Conservation (phyloP, 2,797 vertebrate species). For the Spinus olivaceus region DNA sequence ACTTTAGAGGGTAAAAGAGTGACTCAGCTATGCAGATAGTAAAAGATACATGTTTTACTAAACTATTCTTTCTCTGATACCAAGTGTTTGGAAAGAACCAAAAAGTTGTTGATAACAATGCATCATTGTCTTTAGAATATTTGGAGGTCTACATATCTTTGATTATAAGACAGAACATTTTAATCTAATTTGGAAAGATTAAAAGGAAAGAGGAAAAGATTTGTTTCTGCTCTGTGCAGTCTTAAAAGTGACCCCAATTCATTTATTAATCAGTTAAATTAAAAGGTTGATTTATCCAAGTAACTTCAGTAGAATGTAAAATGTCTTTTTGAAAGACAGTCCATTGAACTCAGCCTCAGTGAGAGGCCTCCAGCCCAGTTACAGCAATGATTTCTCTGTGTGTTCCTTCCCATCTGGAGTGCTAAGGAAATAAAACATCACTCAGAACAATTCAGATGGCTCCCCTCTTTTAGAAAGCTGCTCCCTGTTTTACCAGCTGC, state of each 20-base stretch:
- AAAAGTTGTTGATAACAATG: not conserved
- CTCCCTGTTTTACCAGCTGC: not conserved
- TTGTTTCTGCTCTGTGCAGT: not conserved
- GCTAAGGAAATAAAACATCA: not conserved
- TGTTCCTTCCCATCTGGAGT: not conserved
- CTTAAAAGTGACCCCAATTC: not conserved
- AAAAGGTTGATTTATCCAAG: not conserved
- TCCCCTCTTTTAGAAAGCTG: not conserved
- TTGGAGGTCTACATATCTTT: not conserved
- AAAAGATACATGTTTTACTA: not conserved
- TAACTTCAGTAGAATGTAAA: not conserved
- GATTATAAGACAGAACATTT: not conserved
- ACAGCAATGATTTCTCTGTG: not conserved
- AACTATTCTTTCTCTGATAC: not conserved
- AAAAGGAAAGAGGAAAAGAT: not conserved
- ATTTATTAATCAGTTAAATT: not conserved
- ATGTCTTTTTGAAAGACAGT: not conserved
- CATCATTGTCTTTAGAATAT: not conserved
- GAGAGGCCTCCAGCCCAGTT: not conserved
- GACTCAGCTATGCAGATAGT: not conserved
- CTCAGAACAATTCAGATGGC: not conserved
- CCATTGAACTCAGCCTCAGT: not conserved
- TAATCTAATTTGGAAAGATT: not conserved
- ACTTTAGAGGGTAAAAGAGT: not conserved
- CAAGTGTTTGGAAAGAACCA: not conserved